Base-by-base conservation (phyloP, 2,797 vertebrate genomes). In the Eleutherodactylus coqui region DNA sequence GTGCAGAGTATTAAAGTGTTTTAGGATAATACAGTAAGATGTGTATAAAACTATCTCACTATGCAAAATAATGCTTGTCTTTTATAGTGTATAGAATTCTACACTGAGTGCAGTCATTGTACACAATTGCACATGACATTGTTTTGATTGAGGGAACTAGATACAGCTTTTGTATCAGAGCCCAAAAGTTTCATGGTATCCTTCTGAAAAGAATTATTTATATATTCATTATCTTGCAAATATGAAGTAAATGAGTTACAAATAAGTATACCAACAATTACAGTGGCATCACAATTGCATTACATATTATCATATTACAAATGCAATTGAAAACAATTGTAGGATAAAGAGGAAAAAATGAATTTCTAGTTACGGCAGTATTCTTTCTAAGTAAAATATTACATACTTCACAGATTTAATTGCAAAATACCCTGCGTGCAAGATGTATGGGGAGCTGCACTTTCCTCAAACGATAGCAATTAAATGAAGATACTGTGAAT, bases 351-450 rank as follows among this genome's bases (percentile, higher is more conserved):
- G 24, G 4, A 73, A 72, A 64, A 73, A 45, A 45, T 27, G 24
- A 43, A 89, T 72, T 29, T 60, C 83, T 17, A 86, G 88, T 21
- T 51, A 88, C 45, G 82, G 82, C 58, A 88, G 58, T 55, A 82
- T 47, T 84, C 80, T 85, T 83, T 90, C 85, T 90, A 87, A 88
- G 80, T 87, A 88, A 90, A 84, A 83, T 91, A 89, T 88, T 87
- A 85, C 58, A 82, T 89, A 73, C 91, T 88, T 90, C 89, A 83
- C 32, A 88, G 89, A 80, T 88, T 92, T 93, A 91, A 93, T 92
- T 92, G 88, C 86, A 87, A 85, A 88, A 89, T 58, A 27, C 8
- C 55, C 11, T 88, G 88, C 87, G 45, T 45, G 7, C 24, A 87
- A 92, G 90, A 92, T 89, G 89, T 89, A 92, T 77, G 86, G 89